Evolutionary conservation across 1,140 invertebrate species (phyloP).

Genomic region (Dendrolimus punctatus): DNA sequence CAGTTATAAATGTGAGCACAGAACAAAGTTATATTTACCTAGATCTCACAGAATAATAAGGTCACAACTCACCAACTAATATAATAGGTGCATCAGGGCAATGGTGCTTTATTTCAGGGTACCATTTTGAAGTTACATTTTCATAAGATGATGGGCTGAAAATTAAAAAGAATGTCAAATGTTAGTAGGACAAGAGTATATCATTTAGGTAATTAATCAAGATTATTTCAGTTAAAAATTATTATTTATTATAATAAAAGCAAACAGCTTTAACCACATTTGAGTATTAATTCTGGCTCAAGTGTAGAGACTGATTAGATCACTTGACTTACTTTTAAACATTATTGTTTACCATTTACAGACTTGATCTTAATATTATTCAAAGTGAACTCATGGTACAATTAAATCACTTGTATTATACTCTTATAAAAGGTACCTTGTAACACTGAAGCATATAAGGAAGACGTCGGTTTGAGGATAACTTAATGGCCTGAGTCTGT

Average conservation of each 20-base stretch:
- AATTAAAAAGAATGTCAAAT: constrained; percentile 13
- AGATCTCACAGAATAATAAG: neutral
- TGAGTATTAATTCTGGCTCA: too few species aligned
- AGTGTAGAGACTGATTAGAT: too few species aligned
- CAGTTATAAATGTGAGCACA: too few species aligned
- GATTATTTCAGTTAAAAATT: too few species aligned
- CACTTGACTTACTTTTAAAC: too few species aligned
- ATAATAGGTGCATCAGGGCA: constrained; percentile 98
- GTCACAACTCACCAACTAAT: constrained; percentile 86
- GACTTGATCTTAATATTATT: too few species aligned
- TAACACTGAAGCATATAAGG: constrained; percentile 98
- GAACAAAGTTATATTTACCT: neutral
- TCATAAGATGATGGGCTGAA: constrained; percentile 97
- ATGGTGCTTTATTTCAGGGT: constrained; percentile 99
- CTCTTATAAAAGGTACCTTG: constrained; percentile 65
- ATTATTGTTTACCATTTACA: too few species aligned
- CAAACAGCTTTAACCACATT: too few species aligned
- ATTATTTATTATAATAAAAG: too few species aligned
- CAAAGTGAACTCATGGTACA: too few species aligned
- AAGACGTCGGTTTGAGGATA: constrained; percentile 99
- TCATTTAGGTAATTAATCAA: neutral
- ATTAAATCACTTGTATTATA: neutral
- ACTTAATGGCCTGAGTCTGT: constrained; percentile 93
- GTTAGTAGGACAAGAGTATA: neutral
- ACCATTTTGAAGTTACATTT: constrained; percentile 99